Conservation (phyloP, 2,888 invertebrate species). For the Drosophila mayaguana region DNA sequence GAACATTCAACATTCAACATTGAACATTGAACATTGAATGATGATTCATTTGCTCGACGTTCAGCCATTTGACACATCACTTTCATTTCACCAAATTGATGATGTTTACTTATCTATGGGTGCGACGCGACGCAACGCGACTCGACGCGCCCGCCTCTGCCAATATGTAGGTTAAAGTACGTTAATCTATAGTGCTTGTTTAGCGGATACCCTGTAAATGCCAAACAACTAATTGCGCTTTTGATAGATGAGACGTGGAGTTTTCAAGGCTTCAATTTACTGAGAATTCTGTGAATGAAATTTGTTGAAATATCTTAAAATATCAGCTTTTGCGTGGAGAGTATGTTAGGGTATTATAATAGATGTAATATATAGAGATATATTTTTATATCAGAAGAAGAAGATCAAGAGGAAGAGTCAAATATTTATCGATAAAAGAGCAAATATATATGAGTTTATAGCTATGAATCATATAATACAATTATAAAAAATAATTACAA, state of each 20-base stretch:
- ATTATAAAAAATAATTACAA: too few relatives aligned
- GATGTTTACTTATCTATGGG: conserved; percentile 34
- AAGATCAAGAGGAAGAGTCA: too few relatives aligned
- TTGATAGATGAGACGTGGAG: not conserved
- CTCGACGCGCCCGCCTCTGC: conserved; percentile 8
- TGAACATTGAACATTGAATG: conserved; percentile 19
- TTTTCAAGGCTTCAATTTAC: not conserved
- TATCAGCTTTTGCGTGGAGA: not conserved
- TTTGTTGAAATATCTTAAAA: not conserved
- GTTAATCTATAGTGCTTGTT: not conserved
- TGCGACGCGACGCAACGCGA: not conserved
- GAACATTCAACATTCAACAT: not conserved
- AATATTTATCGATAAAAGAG: too few relatives aligned
- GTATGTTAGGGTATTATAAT: not conserved
- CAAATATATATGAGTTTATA: too few relatives aligned
- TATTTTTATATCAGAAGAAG: not conserved
- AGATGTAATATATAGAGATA: too few relatives aligned
- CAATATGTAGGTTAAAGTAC: conserved; percentile 21
- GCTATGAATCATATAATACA: too few relatives aligned
- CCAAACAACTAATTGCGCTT: not conserved
- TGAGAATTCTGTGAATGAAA: not conserved
- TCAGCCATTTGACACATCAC: conserved; percentile 36
- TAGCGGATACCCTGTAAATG: conserved; percentile 24
- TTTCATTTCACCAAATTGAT: conserved; percentile 48
- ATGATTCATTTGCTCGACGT: conserved; percentile 42